Evolutionary conservation across 2,797 vertebrate species (phyloP).

Genomic region (Amphiprion clarkii): DNA sequence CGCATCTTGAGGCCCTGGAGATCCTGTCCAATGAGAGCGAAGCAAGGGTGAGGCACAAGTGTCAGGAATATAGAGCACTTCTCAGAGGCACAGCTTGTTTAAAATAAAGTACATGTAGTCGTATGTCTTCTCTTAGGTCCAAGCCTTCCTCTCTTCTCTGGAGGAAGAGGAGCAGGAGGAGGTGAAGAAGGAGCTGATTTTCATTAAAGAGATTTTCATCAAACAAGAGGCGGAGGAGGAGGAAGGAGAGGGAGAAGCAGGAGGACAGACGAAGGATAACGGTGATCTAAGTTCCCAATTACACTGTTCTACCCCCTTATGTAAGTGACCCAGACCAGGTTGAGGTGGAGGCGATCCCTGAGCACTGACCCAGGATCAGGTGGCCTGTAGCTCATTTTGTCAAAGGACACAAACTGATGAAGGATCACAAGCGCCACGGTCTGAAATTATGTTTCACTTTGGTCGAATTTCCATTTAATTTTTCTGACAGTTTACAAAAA

Average conservation of each 20-base stretch:
- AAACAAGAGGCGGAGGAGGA: conserved; percentile 84
- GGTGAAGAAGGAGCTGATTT: conserved; percentile 92
- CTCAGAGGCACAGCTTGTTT: background rate
- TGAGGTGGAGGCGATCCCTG: conserved; percentile 51
- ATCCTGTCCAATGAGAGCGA: conserved; percentile 98
- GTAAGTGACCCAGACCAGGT: conserved; percentile 76
- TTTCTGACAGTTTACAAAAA: too few species aligned
- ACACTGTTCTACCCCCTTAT: conserved; percentile 80
- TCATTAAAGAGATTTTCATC: conserved; percentile 93
- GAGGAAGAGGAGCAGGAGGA: conserved; percentile 88
- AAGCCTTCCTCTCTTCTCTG: conserved; percentile 90
- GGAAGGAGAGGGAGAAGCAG: conserved; percentile 64
- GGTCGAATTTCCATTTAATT: conserved; percentile 4
- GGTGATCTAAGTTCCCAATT: conserved; percentile 86
- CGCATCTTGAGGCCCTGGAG: conserved; percentile 98
- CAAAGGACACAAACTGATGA: background rate
- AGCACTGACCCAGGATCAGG: conserved; percentile 67
- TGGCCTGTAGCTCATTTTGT: background rate
- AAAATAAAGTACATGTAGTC: background rate
- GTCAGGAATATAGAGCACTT: background rate
- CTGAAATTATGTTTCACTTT: conserved; percentile 27
- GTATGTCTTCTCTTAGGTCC: conserved; percentile 84
- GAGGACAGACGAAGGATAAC: conserved; percentile 77
- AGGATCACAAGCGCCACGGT: background rate
- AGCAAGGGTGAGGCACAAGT: conserved; percentile 85